Conservation (phyloP, 2,797 vertebrate genomes). For the Melanogrammus aeglefinus region DNA sequence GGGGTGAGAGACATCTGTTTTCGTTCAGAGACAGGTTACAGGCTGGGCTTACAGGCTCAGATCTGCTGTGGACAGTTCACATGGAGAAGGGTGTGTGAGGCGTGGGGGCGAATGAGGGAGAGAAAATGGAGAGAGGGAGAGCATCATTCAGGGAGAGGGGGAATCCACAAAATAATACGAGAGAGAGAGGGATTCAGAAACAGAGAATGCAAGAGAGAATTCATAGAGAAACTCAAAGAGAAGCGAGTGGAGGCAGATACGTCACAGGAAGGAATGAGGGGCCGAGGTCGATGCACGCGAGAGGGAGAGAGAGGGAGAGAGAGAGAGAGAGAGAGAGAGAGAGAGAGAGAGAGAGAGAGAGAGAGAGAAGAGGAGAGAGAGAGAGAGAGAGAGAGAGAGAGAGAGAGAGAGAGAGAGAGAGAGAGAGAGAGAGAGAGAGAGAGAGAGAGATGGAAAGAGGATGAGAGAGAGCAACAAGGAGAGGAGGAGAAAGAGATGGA, state of each 20-base stretch:
- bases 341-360: neutral
- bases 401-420: conserved; percentile 2
- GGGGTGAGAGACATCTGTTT: conserved; percentile 64
- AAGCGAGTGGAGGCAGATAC: conserved; percentile 35
- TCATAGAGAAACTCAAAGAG: too few relatives aligned
- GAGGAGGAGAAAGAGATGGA: neutral
- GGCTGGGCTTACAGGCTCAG: conserved; percentile 36
- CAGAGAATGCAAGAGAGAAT: too few relatives aligned
- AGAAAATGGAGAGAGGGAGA: neutral
- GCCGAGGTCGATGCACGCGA: neutral
- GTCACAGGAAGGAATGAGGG: neutral
- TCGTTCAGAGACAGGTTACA: conserved; percentile 61
- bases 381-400: neutral
- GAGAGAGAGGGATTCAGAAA: conserved; percentile 30
- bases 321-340: too few relatives aligned
- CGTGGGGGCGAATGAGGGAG: neutral
- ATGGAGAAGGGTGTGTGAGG: conserved; percentile 26
- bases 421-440: neutral
- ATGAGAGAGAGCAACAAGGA: conserved; percentile 7
- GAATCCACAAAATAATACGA: neutral
- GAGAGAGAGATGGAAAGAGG: conserved; percentile 1
- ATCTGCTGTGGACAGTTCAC: neutral
- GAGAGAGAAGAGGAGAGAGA: neutral
- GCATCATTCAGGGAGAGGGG: neutral
- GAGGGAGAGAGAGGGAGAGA: too few relatives aligned